These are phyloP conservation scores for Volucella inanis DNA, from an alignment of 2,888 invertebrate species.

Conservation along the genomic window DNA sequence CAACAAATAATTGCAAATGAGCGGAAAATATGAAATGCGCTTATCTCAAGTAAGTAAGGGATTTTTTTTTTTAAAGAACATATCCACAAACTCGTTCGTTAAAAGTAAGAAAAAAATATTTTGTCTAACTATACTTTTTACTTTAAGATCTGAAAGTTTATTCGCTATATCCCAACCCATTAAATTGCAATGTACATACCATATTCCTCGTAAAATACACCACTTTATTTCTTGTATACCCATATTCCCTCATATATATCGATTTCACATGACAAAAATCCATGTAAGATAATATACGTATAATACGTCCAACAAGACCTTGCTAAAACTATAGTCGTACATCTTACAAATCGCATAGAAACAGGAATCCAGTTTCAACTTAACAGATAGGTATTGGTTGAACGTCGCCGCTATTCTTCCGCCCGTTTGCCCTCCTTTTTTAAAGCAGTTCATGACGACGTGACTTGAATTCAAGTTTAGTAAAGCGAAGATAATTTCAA, in stretches of 20 bases:
- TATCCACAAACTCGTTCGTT: too few species aligned
- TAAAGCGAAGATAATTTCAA: constrained; percentile 66
- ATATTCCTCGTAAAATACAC: background rate
- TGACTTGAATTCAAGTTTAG: constrained; percentile 63
- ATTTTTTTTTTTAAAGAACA: too few species aligned
- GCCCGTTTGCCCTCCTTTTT: constrained; percentile 41
- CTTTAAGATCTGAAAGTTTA: too few species aligned
- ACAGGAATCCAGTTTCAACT: background rate
- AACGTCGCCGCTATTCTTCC: constrained; percentile 13
- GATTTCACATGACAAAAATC: constrained; percentile 11
- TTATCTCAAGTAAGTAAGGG: too few species aligned
- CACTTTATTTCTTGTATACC: background rate
- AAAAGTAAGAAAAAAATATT: too few species aligned
- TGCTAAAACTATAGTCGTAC: background rate
- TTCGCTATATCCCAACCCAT: background rate
- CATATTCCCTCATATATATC: constrained; percentile 5
- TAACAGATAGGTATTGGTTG: constrained; percentile 8
- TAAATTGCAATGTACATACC: background rate
- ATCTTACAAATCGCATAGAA: constrained; percentile 28
- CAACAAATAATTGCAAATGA: too few species aligned
- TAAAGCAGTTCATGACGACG: constrained; percentile 61
- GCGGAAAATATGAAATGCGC: too few species aligned
- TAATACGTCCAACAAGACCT: background rate
- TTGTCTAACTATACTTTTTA: too few species aligned
- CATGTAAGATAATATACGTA: background rate